Conservation (phyloP, 2,797 vertebrate genomes). For the Sebastes hubbsi region DNA sequence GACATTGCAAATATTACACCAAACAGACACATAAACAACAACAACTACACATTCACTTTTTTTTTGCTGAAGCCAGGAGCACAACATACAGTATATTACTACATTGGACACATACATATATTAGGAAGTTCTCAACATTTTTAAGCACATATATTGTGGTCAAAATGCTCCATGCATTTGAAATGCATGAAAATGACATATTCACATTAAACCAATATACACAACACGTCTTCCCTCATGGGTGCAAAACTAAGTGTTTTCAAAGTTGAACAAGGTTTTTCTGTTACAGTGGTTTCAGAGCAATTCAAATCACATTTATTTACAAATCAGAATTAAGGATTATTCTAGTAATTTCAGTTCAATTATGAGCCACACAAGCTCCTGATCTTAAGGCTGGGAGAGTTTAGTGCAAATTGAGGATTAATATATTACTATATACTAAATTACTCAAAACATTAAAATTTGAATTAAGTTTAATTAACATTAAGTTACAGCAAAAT, state of each 20-base stretch:
- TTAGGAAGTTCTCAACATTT: background rate
- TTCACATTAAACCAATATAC: conserved; percentile 21
- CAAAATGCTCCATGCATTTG: background rate
- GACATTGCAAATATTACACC: background rate
- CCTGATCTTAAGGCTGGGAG: background rate
- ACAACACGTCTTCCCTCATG: background rate
- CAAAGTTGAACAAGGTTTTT: background rate
- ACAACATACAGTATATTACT: background rate
- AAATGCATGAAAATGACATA: background rate
- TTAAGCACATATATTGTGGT: background rate
- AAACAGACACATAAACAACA: background rate
- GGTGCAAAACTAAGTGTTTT: background rate
- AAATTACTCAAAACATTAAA: background rate
- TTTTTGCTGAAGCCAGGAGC: background rate
- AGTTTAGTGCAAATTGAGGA: background rate
- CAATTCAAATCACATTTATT: background rate
- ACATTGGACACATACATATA: background rate
- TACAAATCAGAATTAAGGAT: background rate
- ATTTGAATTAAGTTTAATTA: background rate
- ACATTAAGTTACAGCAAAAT: background rate
- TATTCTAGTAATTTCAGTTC: background rate
- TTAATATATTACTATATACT: background rate
- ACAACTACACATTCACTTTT: background rate
- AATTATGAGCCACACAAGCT: background rate
- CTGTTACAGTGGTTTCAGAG: background rate